Base-by-base conservation (phyloP, 1,140 invertebrate species). In the Carposina sasakii region DNA sequence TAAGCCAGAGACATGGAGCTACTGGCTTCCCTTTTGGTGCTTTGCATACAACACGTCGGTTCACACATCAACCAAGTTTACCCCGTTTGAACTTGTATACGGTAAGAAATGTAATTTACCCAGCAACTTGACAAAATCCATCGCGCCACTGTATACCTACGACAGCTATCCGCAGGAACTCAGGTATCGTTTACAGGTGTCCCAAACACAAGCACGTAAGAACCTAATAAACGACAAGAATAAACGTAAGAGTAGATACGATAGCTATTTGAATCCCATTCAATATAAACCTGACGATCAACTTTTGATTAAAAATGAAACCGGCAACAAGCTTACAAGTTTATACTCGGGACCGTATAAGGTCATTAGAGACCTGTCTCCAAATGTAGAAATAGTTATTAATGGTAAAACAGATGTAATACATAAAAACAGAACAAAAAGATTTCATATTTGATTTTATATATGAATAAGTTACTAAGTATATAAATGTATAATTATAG, bases 381-480 rank as follows among this genome's bases (percentile, higher is more conserved):
- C 53, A 30, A 55, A 55, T 36, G 48, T 55, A 6, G 24, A 55
- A 23, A 42, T 55, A 20, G n/a, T 46, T 9, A 55, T 23, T 30
- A 45, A 55, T 47, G 43, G 37, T 10, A 50, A 55, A 50, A n/a
- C 30, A 22, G 46, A 50, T 37, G 12, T 50, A 9, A 42, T 47
- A 17, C 44, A 52, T 48, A 57, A 61, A 15, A 61, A 54, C 20
- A 54, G 41, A 10, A 50, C 54, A 37, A 37, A 42, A 39, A n/a
- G n/a, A n/a, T n/a, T n/a, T n/a, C n/a, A n/a, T n/a, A n/a, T n/a
- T n/a, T n/a, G n/a, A n/a, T n/a, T n/a, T n/a, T n/a, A n/a, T n/a
- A n/a, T n/a, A n/a, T n/a, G n/a, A n/a, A n/a, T n/a, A n/a, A n/a
- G n/a, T n/a, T n/a, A n/a, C n/a, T n/a, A n/a, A n/a, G n/a, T n/a